Evolutionary conservation across 2,888 invertebrate species (phyloP).

Genomic region (Agapostemon virescens): DNA sequence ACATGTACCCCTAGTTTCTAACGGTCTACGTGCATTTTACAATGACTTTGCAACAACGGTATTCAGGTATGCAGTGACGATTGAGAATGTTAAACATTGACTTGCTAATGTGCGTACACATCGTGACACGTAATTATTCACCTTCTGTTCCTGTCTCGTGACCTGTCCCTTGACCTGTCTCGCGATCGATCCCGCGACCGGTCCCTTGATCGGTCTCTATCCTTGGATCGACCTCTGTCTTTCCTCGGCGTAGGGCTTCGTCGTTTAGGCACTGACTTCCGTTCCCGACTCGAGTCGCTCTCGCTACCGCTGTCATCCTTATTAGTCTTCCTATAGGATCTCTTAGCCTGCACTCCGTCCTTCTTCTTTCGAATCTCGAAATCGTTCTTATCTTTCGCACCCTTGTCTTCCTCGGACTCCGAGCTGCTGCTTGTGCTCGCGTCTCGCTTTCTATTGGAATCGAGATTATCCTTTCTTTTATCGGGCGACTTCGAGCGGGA

Average conservation of each 20-base stretch:
- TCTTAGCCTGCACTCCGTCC: conserved; percentile 91
- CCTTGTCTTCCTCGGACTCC: conserved; percentile 74
- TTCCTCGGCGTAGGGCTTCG: conserved; percentile 77
- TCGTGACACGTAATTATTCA: conserved; percentile 35
- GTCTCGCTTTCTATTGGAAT: conserved; percentile 68
- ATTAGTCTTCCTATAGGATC: conserved; percentile 91
- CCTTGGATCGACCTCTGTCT: conserved; percentile 78
- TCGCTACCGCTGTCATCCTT: conserved; percentile 88
- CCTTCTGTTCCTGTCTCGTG: conserved; percentile 79
- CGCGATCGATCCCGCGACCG: conserved; percentile 80
- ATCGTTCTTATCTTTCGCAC: conserved; percentile 81
- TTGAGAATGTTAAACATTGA: not conserved
- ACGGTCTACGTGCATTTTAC: not conserved
- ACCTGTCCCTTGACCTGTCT: conserved; percentile 79
- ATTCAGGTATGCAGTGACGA: no score
- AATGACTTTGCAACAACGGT: not conserved
- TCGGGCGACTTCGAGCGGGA: conserved; percentile 76
- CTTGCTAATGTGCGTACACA: not conserved
- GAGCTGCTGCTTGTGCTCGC: conserved; percentile 73
- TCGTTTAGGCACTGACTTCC: conserved; percentile 79
- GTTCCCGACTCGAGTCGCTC: conserved; percentile 82
- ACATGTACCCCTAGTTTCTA: no score
- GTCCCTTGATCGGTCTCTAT: conserved; percentile 78
- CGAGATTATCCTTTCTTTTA: conserved; percentile 73
- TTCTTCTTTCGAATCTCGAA: conserved; percentile 89